Evolutionary conservation across 2,888 invertebrate species (phyloP), one percentile per base, ranked within the genome.

Genomic region (Rhimphoctona megacephalus): DNA sequence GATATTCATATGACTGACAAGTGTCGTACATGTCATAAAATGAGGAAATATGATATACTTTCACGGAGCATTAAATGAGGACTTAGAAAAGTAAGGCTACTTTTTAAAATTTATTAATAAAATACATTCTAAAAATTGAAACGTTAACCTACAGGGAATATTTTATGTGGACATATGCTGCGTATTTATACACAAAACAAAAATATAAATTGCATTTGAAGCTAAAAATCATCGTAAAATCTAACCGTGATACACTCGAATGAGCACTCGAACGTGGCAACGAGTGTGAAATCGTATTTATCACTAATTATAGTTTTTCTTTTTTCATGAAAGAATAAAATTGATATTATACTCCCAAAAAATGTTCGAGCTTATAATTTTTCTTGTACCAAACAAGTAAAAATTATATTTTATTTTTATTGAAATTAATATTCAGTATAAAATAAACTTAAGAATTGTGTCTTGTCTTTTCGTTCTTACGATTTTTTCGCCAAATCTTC

Each of bases 41-140:
- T 82, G 61, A 25, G 76, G 77, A 82, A 82, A 77, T n/a, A 43
- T 43, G 43, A 49, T 82, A 61, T n/a, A 77, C 61, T 61, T 77
- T 76, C 76, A 69, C 67, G 25, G 17, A 66, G 14, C n/a, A 30
- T 77, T 39, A 8, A 30, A 43, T 43, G 14, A 11, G 11, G 61
- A 61, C 30, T 61, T 30, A 30, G 30, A 43, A 11, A 43, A 43
- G 11, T 43, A 14, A 43, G 14, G 39, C 39, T 43, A 11, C 1
- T 14, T 43, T 43, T 17, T 30, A 30, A 30, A 14, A 30, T 30
- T 61, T 30, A 30, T 61, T 17, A 30, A 30, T 30, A 30, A 61
- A 30, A 30, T 30, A 14, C 30, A 61, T 6, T 0, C 6, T 6
- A 17, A 17, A 17, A 30, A 30, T 17, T 17, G 61, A 30, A 17